A percentile compares a stretch with the other conserved stretches of the same genome.
Conservation (phyloP, 2,888 invertebrate genomes). For the Noctua pronuba region DNA sequence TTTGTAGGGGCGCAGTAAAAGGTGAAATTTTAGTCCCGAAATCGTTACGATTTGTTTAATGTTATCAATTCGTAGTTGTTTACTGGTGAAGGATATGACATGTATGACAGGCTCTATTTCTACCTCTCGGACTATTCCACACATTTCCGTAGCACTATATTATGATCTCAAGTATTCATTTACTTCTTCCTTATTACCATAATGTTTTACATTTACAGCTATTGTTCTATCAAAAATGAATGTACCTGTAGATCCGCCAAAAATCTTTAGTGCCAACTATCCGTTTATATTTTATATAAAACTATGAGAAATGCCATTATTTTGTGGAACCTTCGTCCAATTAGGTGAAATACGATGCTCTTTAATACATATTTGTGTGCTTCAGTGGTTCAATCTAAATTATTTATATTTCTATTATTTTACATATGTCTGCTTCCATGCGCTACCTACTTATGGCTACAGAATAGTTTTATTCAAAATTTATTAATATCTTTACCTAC, state of each 20-base stretch:
- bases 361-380: conserved; percentile 4
- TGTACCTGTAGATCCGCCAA: conserved; percentile 8
- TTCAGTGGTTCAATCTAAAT: conserved; percentile 1
- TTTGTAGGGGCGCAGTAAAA: conserved; percentile 47
- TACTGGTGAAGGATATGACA: conserved; percentile 36
- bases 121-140: neutral
- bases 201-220: conserved; percentile 22
- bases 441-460: conserved; percentile 40
- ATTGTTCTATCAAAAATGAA: conserved; percentile 26
- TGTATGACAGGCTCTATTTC: conserved; percentile 25
- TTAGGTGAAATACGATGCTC: conserved; percentile 37
- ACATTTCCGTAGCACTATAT: neutral
- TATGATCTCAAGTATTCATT: neutral
- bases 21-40: conserved; percentile 39
- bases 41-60: neutral
- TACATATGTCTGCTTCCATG: conserved; percentile 16
- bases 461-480: conserved; percentile 26
- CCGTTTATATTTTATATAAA: conserved; percentile 32
- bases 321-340: conserved; percentile 30
- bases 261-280: conserved; percentile 33
- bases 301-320: conserved; percentile 11
- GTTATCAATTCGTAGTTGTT: conserved; percentile 10
- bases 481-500: no score
- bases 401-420: neutral
- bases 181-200: neutral